A percentile compares a stretch with the other conserved stretches of the same genome.
These are phyloP conservation scores for Halcyon malimbica DNA, from an alignment of 2,113 vertebrate species.

Conservation along the genomic window DNA sequence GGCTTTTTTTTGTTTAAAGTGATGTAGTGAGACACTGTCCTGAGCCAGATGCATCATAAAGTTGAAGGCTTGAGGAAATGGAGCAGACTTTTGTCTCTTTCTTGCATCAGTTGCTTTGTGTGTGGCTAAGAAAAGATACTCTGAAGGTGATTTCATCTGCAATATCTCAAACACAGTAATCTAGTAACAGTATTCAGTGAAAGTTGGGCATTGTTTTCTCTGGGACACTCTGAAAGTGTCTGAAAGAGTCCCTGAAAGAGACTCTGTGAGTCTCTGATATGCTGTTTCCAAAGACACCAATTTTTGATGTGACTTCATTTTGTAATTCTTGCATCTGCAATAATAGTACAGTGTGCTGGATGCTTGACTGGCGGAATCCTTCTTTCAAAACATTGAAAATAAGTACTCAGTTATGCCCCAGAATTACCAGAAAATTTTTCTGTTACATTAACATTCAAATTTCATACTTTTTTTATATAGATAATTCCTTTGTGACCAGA, in stretches of 20 bases:
- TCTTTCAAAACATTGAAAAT: background rate
- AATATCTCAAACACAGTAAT: background rate
- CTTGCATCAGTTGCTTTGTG: conserved; percentile 6
- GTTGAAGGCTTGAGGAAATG: conserved; percentile 9
- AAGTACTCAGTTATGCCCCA: background rate
- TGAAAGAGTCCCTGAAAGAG: too few relatives aligned
- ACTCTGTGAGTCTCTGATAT: background rate
- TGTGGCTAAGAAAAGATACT: background rate
- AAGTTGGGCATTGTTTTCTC: background rate
- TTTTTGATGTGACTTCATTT: conserved; percentile 1
- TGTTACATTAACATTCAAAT: background rate
- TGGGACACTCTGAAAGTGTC: background rate
- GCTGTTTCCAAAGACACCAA: background rate
- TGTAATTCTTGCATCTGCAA: background rate
- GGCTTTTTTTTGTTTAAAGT: conserved; percentile 61
- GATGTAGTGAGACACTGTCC: conserved; percentile 29
- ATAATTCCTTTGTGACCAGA: background rate
- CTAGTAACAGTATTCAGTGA: background rate
- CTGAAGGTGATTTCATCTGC: conserved; percentile 21
- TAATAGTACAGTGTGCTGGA: background rate
- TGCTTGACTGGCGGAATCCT: background rate
- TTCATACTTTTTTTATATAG: background rate
- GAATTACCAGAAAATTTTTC: background rate
- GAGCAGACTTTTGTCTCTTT: background rate
- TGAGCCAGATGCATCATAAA: background rate